A percentile compares a stretch with the other conserved stretches of the same genome.
Conservation (phyloP, 2,113 vertebrate genomes). For the Theristicus caerulescens region DNA sequence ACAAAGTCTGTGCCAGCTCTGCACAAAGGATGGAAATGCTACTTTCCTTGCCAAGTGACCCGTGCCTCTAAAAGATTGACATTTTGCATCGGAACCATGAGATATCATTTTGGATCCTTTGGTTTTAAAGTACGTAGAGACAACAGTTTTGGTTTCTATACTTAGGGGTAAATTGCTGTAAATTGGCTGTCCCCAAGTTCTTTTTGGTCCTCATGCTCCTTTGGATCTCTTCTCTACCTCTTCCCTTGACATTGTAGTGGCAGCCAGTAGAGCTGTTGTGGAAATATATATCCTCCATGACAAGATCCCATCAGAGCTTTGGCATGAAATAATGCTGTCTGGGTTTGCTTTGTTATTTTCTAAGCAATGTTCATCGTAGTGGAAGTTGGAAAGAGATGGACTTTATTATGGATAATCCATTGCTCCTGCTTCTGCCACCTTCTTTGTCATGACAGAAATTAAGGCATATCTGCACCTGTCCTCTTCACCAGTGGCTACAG, state of each 20-base stretch:
- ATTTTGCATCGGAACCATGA: neutral
- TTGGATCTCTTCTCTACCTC: neutral
- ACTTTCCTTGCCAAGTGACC: neutral
- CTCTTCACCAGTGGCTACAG: neutral
- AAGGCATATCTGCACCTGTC: neutral
- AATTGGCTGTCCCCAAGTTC: neutral
- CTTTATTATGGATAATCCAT: neutral
- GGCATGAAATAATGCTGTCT: neutral
- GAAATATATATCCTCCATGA: neutral
- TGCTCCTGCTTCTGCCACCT: neutral
- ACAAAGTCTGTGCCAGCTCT: neutral
- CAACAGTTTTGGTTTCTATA: neutral
- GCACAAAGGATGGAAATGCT: neutral
- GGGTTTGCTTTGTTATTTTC: neutral
- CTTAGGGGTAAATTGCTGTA: neutral
- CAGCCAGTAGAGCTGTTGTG: neutral
- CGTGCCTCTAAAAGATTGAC: neutral
- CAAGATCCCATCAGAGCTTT: neutral
- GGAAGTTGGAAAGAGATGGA: neutral
- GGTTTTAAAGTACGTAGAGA: neutral
- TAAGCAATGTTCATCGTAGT: neutral
- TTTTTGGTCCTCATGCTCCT: neutral
- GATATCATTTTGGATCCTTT: neutral
- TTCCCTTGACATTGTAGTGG: neutral
- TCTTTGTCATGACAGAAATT: neutral